A percentile compares a stretch with the other conserved stretches of the same genome.
phyloP scores from a whole-genome alignment of 2,797 vertebrate genomes.

The Bradypodion ventrale region DNA sequence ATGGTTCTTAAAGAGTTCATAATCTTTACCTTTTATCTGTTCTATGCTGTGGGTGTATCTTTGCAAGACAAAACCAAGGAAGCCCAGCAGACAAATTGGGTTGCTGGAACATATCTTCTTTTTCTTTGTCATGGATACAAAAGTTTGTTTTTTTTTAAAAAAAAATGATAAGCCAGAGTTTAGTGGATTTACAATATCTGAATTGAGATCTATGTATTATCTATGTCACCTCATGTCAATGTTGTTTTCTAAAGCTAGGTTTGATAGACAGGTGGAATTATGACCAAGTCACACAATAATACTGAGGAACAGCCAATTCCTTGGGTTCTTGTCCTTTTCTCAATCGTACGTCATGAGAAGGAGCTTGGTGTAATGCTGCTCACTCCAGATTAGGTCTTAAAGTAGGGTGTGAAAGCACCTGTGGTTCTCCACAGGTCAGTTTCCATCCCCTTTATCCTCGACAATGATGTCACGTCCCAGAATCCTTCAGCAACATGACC shows the following conservation, averaged over 20 bases:
- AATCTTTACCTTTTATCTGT: background rate
- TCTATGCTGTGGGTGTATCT: background rate
- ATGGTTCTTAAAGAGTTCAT: constrained; percentile 15
- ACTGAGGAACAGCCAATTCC: too few relatives aligned
- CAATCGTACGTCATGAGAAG: background rate
- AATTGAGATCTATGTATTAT: background rate
- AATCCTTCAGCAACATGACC: too few relatives aligned
- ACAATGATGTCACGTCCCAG: too few relatives aligned
- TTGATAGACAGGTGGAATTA: background rate
- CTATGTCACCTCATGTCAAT: background rate
- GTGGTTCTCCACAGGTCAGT: background rate
- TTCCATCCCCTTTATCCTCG: too few relatives aligned
- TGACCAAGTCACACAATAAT: too few relatives aligned
- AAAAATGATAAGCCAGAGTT: background rate
- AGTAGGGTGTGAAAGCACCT: background rate
- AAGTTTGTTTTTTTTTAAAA: background rate
- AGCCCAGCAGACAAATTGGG: too few relatives aligned
- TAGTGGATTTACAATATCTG: background rate
- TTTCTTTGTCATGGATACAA: background rate
- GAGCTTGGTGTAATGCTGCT: background rate
- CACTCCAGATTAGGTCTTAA: background rate
- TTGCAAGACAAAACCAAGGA: background rate
- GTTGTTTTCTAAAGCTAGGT: too few relatives aligned
- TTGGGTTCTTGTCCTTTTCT: background rate
- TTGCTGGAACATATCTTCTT: background rate